Conservation (phyloP, 2,797 vertebrate species). For the Myotis findleyi region DNA sequence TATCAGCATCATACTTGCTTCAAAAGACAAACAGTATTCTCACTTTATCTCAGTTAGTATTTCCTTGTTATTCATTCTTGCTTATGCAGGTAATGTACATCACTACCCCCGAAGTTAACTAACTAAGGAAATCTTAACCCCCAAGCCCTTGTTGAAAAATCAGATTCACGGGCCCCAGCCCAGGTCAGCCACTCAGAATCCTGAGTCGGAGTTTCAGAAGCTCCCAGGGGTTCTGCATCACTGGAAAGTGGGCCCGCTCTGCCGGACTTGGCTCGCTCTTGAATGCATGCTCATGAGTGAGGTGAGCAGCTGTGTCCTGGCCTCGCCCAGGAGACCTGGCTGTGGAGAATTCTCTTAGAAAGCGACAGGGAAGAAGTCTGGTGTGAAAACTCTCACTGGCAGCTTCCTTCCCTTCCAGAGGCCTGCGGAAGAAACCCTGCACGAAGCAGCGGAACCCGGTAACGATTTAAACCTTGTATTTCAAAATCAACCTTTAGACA, state of each 20-base stretch:
- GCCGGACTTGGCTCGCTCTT: neutral
- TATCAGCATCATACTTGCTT: neutral
- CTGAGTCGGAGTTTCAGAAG: neutral
- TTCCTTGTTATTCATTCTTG: neutral
- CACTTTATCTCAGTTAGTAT: neutral
- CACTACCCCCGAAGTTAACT: neutral
- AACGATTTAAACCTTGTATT: slow-evolving; percentile 71
- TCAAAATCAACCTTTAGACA: slow-evolving; percentile 4
- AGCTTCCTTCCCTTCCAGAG: slow-evolving; percentile 83
- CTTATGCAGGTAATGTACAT: neutral
- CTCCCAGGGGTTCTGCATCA: neutral
- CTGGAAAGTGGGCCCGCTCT: neutral
- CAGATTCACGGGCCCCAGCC: neutral
- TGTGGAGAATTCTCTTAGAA: neutral
- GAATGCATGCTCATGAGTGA: neutral
- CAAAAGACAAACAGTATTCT: neutral
- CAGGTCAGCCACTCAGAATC: neutral
- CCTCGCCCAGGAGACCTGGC: neutral
- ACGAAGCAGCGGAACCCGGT: slow-evolving; percentile 83
- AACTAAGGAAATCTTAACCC: neutral
- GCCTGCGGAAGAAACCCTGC: slow-evolving; percentile 83
- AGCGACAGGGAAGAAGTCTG: neutral
- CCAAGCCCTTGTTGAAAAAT: neutral
- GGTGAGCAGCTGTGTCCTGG: neutral
- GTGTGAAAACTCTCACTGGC: slow-evolving; percentile 47